Evolutionary conservation across 2,888 invertebrate species (phyloP).

Genomic region (Eustalomyia histrio): DNA sequence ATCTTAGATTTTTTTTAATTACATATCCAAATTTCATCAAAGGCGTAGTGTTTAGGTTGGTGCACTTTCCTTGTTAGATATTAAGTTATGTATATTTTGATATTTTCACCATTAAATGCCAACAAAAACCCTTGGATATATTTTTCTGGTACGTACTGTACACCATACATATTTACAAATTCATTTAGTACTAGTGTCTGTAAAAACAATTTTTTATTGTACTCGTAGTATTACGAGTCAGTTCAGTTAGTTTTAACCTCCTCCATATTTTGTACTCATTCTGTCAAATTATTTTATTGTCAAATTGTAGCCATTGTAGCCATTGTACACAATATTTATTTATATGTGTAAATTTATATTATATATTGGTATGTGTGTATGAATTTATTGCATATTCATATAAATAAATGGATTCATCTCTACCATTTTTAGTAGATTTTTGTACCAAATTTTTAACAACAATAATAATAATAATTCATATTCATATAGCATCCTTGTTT

Average conservation of each 20-base stretch:
- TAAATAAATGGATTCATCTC: slow-evolving; percentile 47
- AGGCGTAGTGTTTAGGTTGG: too few relatives aligned
- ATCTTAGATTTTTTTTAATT: too few relatives aligned
- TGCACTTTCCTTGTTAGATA: too few relatives aligned
- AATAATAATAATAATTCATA: slow-evolving; percentile 34
- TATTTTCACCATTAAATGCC: too few relatives aligned
- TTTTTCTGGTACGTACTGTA: too few relatives aligned
- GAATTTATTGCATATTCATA: slow-evolving; percentile 42
- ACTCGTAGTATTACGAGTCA: background rate
- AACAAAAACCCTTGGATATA: too few relatives aligned
- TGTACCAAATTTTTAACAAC: background rate
- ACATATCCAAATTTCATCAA: too few relatives aligned
- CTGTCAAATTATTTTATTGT: slow-evolving; percentile 69
- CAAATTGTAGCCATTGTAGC: slow-evolving; percentile 60
- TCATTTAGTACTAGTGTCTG: slow-evolving; percentile 64
- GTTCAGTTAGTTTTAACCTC: slow-evolving; percentile 54
- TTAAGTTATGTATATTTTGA: too few relatives aligned
- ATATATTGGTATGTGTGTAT: background rate
- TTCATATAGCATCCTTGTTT: slow-evolving; percentile 55
- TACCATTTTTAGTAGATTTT: background rate
- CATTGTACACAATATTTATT: slow-evolving; percentile 23
- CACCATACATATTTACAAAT: slow-evolving; percentile 36
- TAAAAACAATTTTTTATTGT: slow-evolving; percentile 50
- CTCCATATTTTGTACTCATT: slow-evolving; percentile 69
- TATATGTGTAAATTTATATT: slow-evolving; percentile 1